These are phyloP conservation scores for Phaethon lepturus DNA, from an alignment of 2,113 vertebrate genomes.

Conservation along the genomic window DNA sequence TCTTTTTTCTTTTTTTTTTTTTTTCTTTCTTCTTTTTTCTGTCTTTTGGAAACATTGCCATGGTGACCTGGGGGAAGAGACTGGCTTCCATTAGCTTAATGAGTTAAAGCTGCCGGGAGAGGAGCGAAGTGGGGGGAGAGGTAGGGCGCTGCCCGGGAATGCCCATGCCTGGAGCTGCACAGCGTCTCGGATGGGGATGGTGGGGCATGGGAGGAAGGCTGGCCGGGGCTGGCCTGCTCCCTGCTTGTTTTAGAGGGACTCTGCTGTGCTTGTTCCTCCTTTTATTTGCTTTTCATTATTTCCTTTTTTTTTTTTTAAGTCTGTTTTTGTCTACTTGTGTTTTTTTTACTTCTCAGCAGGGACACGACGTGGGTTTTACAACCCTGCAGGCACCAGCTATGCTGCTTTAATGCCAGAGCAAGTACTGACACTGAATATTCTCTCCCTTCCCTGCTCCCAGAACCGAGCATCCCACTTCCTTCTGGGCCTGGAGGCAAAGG, in stretches of 20 bases:
- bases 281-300: constrained; percentile 8
- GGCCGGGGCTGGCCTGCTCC: neutral
- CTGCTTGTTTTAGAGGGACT: neutral
- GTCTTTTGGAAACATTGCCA: constrained; percentile 20
- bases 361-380: neutral
- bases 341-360: neutral
- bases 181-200: neutral
- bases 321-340: neutral
- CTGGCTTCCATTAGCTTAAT: constrained; percentile 33
- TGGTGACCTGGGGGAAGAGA: neutral
- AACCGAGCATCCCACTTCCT: neutral
- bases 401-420: neutral
- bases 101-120: constrained; percentile 14
- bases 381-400: neutral
- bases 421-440: neutral
- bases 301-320: neutral
- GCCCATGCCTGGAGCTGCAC: neutral
- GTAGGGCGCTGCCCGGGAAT: neutral
- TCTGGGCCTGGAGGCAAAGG: neutral
- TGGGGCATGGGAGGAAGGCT: neutral
- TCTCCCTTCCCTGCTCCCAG: neutral
- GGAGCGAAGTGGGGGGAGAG: neutral
- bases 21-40: neutral
- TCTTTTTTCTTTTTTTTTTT: neutral
- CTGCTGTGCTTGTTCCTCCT: neutral